phyloP scores from a whole-genome alignment of 2,113 vertebrate genomes.

The Tyrannus savana region DNA sequence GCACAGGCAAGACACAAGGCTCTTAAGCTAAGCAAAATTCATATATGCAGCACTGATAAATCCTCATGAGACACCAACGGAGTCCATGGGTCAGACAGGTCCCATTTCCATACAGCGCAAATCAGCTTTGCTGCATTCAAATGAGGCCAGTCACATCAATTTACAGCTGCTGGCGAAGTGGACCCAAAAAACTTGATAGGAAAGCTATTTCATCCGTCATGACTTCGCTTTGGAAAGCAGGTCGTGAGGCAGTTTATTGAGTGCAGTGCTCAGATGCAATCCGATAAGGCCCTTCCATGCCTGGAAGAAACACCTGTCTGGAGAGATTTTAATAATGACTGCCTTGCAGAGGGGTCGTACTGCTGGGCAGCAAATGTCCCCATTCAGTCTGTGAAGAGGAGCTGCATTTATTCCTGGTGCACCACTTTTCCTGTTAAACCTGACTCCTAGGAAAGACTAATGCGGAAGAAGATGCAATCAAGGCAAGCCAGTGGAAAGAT shows the following conservation, averaged over 20 bases:
- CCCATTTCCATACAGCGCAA: neutral
- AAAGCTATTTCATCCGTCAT: neutral
- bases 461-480: slow-evolving; percentile 59
- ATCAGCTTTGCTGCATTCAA: neutral
- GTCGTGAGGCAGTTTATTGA: neutral
- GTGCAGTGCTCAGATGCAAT: neutral
- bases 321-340: slow-evolving; percentile 10
- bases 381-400: neutral
- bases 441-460: slow-evolving; percentile 53
- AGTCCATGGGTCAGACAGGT: neutral
- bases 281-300: neutral
- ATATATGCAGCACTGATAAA: neutral
- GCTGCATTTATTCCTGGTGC: neutral
- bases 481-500: slow-evolving; percentile 47
- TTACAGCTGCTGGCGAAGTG: neutral
- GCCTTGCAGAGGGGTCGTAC: slow-evolving; percentile 1
- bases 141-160: neutral
- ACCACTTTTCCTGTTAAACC: slow-evolving; percentile 60
- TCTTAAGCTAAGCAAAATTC: slow-evolving; percentile 8
- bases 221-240: neutral
- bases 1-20: neutral
- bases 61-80: rapidly evolving
- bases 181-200: neutral
- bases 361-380: neutral
- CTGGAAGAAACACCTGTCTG: slow-evolving; percentile 13